These are phyloP conservation scores for Eueremaeus valkanovi DNA, from an alignment of 2,888 invertebrate genomes.

Conservation along the genomic window DNA sequence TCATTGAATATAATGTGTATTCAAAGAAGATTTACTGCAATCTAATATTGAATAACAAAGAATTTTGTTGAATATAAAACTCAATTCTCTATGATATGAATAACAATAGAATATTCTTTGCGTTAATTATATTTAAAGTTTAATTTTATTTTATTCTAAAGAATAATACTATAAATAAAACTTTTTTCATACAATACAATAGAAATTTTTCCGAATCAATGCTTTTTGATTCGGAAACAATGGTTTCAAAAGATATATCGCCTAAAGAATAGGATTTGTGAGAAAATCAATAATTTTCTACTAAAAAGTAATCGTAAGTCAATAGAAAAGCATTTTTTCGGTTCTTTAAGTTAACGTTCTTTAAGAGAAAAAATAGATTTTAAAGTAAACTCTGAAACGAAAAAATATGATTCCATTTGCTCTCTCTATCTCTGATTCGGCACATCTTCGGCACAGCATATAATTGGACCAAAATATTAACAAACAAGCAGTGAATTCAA, in stretches of 20 bases:
- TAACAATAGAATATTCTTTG: too few species aligned
- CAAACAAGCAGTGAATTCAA: too few species aligned
- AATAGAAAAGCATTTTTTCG: background rate
- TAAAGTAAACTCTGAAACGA: background rate
- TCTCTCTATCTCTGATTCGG: background rate
- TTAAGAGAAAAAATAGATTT: background rate
- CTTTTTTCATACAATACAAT: background rate
- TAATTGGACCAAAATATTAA: too few species aligned
- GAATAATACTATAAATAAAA: too few species aligned
- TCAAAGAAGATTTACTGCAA: too few species aligned
- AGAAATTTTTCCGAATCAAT: background rate
- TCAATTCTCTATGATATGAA: too few species aligned
- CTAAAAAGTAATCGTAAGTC: background rate
- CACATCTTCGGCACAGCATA: too few species aligned
- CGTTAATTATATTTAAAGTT: too few species aligned
- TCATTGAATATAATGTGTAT: too few species aligned
- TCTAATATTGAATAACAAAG: too few species aligned
- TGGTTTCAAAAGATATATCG: background rate
- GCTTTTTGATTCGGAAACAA: slow-evolving; percentile 1
- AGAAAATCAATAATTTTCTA: background rate
- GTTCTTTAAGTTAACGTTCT: background rate
- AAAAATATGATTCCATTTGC: background rate
- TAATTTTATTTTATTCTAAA: too few species aligned
- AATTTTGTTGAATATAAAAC: too few species aligned
- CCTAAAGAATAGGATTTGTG: slow-evolving; percentile 3